Percentiles rank a stretch among this genome's conserved stretches.
Evolutionary conservation across 2,888 invertebrate species (phyloP).

Genomic region (Dione vanillae): DNA sequence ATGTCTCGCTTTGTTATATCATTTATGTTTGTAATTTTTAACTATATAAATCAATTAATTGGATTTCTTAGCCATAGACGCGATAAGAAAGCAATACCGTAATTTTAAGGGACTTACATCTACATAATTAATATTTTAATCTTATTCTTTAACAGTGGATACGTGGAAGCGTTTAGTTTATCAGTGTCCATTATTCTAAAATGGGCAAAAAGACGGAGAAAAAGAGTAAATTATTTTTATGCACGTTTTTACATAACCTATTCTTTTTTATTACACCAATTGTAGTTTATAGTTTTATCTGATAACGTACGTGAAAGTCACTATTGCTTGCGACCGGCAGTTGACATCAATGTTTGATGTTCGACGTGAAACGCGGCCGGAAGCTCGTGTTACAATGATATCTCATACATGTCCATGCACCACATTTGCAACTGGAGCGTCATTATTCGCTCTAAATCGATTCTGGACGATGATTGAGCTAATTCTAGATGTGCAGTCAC

Average conservation of each 20-base stretch:
- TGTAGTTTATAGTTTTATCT: conserved; percentile 23
- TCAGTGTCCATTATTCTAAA: too few relatives aligned
- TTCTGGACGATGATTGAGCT: not conserved
- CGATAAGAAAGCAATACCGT: too few relatives aligned
- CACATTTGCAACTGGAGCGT: conserved; percentile 13
- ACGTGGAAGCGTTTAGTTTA: too few relatives aligned
- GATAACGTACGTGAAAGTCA: conserved; percentile 20
- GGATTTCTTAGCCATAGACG: too few relatives aligned
- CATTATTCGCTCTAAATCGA: conserved; percentile 25
- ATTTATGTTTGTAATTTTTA: too few relatives aligned
- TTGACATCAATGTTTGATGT: conserved; percentile 28
- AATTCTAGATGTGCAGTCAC: conserved; percentile 13
- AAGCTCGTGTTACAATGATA: conserved; percentile 32
- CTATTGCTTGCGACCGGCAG: conserved; percentile 34
- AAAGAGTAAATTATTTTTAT: too few relatives aligned
- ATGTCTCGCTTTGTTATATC: too few relatives aligned
- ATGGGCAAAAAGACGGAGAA: too few relatives aligned
- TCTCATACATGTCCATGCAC: conserved; percentile 14
- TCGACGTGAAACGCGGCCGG: conserved; percentile 30
- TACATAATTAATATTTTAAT: too few relatives aligned
- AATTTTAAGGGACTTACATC: too few relatives aligned
- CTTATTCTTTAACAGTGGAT: too few relatives aligned
- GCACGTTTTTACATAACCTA: not conserved
- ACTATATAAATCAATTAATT: too few relatives aligned
- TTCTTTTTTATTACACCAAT: not conserved